phyloP scores from a whole-genome alignment of 2,797 vertebrate genomes.

The Argya squamiceps region DNA sequence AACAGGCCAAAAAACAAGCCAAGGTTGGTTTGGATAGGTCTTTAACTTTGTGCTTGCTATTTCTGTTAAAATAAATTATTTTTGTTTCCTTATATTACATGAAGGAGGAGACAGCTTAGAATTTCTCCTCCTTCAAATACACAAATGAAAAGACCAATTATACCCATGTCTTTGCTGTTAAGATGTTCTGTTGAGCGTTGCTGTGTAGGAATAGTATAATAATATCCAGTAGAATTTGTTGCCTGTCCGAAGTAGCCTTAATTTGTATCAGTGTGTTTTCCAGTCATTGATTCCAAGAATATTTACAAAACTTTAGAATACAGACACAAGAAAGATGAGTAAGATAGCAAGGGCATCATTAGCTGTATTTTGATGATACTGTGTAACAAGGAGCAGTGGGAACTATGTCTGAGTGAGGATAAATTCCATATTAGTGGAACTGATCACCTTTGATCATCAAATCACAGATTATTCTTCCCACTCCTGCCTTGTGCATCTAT shows the following conservation, averaged over 20 bases:
- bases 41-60: not conserved
- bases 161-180: not conserved
- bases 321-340: not conserved
- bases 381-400: not conserved
- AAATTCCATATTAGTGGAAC: not conserved
- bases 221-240: not conserved
- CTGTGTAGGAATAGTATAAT: not conserved
- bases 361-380: not conserved
- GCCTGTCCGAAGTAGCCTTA: not conserved
- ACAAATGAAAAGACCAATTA: not conserved
- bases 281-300: not conserved
- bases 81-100: not conserved
- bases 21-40: slow-evolving; percentile 82
- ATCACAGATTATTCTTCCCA: not conserved
- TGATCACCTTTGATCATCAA: not conserved
- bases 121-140: not conserved
- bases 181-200: not conserved
- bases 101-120: not conserved
- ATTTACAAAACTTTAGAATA: not conserved
- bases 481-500: not conserved
- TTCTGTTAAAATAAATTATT: not conserved
- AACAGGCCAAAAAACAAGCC: slow-evolving; percentile 93
- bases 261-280: not conserved
- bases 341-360: not conserved
- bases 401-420: not conserved